Evolutionary conservation across 2,797 vertebrate genomes (phyloP).

Genomic region (Acrossocheilus wenchowensis): DNA sequence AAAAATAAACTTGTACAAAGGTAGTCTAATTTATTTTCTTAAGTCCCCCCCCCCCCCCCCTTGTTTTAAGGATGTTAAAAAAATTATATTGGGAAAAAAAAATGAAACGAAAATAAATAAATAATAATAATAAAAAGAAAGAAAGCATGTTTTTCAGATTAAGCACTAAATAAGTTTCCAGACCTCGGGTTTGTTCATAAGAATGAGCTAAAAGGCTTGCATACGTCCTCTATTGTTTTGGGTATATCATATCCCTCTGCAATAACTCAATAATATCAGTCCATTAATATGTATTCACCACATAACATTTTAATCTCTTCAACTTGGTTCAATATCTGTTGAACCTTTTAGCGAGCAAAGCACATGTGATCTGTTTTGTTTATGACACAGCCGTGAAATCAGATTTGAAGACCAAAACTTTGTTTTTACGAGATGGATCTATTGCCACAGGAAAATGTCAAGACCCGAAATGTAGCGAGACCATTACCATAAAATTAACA

Average conservation of each 20-base stretch:
- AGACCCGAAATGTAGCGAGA: slow-evolving; percentile 36
- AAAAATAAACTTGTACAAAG: neutral
- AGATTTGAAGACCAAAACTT: slow-evolving; percentile 21
- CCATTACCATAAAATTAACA: slow-evolving; percentile 45
- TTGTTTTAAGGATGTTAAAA: neutral
- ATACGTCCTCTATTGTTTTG: neutral
- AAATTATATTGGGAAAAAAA: no score
- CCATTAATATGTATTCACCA: slow-evolving; percentile 22
- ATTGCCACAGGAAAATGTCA: slow-evolving; percentile 43
- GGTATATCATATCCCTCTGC: neutral
- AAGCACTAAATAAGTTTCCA: neutral
- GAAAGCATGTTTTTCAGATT: neutral
- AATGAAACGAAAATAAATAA: neutral
- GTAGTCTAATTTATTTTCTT: neutral
- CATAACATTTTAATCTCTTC: slow-evolving; percentile 7
- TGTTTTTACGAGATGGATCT: slow-evolving; percentile 38
- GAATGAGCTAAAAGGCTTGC: neutral
- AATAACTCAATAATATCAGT: slow-evolving; percentile 8
- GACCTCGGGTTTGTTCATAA: neutral
- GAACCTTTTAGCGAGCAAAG: slow-evolving; percentile 19
- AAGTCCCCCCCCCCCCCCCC: no score
- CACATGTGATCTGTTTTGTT: slow-evolving; percentile 29
- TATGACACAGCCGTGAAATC: slow-evolving; percentile 31
- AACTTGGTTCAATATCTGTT: slow-evolving; percentile 15
- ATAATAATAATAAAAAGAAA: neutral